Percentiles rank a stretch among this genome's conserved stretches.
These are phyloP conservation scores for Eulithis testata DNA, from an alignment of 2,888 invertebrate genomes.

Conservation along the genomic window DNA sequence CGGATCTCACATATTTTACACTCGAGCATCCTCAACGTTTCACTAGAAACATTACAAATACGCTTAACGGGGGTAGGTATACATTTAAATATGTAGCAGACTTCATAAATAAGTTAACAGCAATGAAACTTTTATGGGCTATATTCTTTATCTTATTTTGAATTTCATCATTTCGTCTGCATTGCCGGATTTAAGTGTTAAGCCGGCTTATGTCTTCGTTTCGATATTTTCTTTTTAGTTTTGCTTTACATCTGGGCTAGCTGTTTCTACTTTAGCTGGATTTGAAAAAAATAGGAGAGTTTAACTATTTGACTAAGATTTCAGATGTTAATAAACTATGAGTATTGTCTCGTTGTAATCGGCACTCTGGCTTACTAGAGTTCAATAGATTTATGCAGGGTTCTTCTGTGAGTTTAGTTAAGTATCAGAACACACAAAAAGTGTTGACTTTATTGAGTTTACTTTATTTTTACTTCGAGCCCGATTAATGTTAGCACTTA, in stretches of 20 bases:
- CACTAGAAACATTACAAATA: constrained; percentile 32
- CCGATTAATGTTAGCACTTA: neutral
- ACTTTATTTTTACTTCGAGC: too few species aligned
- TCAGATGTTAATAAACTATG: too few species aligned
- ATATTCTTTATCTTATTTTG: constrained; percentile 80
- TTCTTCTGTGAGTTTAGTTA: too few species aligned
- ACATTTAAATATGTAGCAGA: constrained; percentile 74
- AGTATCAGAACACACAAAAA: too few species aligned
- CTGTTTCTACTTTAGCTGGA: too few species aligned
- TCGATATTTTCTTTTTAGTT: constrained; percentile 26
- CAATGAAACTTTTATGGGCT: constrained; percentile 79
- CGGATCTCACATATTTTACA: neutral
- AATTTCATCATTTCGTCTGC: constrained; percentile 77
- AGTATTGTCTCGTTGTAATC: too few species aligned
- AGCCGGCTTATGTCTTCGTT: constrained; percentile 43
- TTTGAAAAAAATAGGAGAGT: too few species aligned
- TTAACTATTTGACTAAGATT: too few species aligned
- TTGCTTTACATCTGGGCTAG: neutral
- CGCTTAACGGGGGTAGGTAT: constrained; percentile 52
- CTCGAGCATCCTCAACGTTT: constrained; percentile 13
- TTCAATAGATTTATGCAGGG: too few species aligned
- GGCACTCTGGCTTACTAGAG: too few species aligned
- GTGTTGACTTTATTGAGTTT: too few species aligned
- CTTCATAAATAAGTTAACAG: constrained; percentile 81
- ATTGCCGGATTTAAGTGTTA: constrained; percentile 68